Evolutionary conservation across 2,797 vertebrate genomes (phyloP).

Genomic region (Gobionotothen gibberifrons): DNA sequence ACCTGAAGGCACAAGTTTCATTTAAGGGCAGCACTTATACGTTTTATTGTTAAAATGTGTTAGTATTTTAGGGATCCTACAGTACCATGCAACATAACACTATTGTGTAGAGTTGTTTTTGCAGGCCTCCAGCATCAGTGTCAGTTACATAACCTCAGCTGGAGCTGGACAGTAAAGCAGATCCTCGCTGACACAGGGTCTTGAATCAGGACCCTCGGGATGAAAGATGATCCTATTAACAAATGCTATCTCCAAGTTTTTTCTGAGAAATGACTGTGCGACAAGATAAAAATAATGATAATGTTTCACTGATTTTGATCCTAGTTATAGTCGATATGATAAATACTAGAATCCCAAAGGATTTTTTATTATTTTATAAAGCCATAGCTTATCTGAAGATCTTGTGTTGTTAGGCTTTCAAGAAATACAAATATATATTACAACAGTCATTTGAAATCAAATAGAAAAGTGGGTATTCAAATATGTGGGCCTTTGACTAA

Average conservation of each 20-base stretch:
- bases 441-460: too few relatives aligned
- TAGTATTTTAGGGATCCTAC: not conserved
- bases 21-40: not conserved
- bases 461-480: too few relatives aligned
- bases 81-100: not conserved
- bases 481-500: too few relatives aligned
- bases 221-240: constrained; percentile 32
- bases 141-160: constrained; percentile 21
- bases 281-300: not conserved
- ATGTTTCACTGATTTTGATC: not conserved
- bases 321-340: not conserved
- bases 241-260: constrained; percentile 3
- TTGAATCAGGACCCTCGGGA: constrained; percentile 11
- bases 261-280: constrained; percentile 1
- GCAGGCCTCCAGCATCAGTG: constrained; percentile 12
- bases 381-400: too few relatives aligned
- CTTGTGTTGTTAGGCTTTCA: too few relatives aligned
- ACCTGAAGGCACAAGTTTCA: not conserved
- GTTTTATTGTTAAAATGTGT: not conserved
- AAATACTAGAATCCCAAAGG: too few relatives aligned
- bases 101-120: not conserved
- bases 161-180: constrained; percentile 32
- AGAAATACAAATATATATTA: too few relatives aligned
- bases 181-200: constrained; percentile 27
- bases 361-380: too few relatives aligned